Evolutionary conservation across 35 echinoderm and acorn worm genomes (phyloP), one percentile per base, ranked within the genome.

Genomic region (Stichopus chloronotus): DNA sequence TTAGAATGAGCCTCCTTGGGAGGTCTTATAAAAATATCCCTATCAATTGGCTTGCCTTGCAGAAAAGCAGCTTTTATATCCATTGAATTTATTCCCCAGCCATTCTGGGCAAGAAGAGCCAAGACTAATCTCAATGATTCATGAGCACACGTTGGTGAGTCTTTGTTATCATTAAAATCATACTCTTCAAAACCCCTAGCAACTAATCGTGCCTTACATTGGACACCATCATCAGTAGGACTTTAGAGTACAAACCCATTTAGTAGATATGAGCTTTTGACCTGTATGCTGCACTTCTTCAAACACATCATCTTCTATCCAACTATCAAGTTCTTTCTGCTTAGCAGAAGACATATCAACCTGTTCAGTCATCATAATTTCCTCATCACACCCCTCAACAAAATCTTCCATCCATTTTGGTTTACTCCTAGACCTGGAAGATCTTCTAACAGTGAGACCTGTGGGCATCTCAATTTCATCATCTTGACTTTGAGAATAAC

Each of bases 21-120:
- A 5, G 86, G 86, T 59, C 22, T 61, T 88, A 88, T 6, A 25
- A 61, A 71, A 8, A 89, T 13, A 43, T 89, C 59, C 13, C 92
- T 65, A 16, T 93, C 60, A 55, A 93, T 72, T 3, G 58, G 25
- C 17, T 72, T 13, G 5, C 92, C 92, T 55, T 93, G 92, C 13
- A 93, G 80, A 57, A 93, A 93, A 55, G 87, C 87, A 63, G 87
- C 17, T 30, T 89, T 89, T 4, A 58, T 91, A 79, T 91, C 90
- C 20, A 91, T 91, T 25, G 90, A 91, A 16, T 55, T 78, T 10
- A 6, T 5, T 76, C 57, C 55, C 74, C 72, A 91, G 16, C 21
- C 8, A 4, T 91, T 78, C 22, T 78, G 71, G 21, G 90, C 52
- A 11, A 79, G 5, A 10, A 79, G 17, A 14, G 76, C 90, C 20